Evolutionary conservation across 1,140 invertebrate species (phyloP), one percentile per base, ranked within the genome.

Genomic region (Pararge aegeria): DNA sequence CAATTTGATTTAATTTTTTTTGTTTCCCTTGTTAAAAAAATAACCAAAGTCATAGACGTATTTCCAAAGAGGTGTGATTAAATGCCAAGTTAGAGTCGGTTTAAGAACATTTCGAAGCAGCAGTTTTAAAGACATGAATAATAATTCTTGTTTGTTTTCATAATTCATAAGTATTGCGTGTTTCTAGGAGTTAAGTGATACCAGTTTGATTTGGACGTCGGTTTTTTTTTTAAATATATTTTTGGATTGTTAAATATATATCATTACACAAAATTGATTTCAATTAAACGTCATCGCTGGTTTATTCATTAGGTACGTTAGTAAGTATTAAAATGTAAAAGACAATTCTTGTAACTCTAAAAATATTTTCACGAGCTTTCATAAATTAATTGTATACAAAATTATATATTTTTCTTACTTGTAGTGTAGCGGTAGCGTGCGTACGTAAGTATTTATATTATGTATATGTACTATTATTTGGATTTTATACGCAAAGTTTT

Each of bases 381-480:
- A 80, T 77, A 83, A 73, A 78, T 83, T 86, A 87, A 75, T 83
- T 83, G 66, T 73, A 78, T 80, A 64, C 62, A 75, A 78, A 83
- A 73, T 71, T 86, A 85, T 86, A 84, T 87, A 87, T 87, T 87
- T 86, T 87, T 87, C 78, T 85, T 87, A 87, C 84, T 84, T 74
- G 70, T 87, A 87, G 73, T 61, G 74, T 85, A 85, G 81, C 50
- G 24, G 61, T 83, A 83, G 80, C 55, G 56, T 69, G 75, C 74
- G 61, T 71, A 70, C 58, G 58, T 46, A 38, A 61, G 46, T 70
- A 54, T 55, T 54, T 61, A 55, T 62, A 51, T 56, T 63, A 62
- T 59, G 54, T 70, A 61, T 70, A 57, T 63, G 40, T 46, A 46
- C 19, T 20, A 46, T n/a, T n/a, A n/a, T 51, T 64, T 53, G 44